Base-by-base conservation (phyloP, 1,140 invertebrate genomes). In the Lepidurus couesii region DNA sequence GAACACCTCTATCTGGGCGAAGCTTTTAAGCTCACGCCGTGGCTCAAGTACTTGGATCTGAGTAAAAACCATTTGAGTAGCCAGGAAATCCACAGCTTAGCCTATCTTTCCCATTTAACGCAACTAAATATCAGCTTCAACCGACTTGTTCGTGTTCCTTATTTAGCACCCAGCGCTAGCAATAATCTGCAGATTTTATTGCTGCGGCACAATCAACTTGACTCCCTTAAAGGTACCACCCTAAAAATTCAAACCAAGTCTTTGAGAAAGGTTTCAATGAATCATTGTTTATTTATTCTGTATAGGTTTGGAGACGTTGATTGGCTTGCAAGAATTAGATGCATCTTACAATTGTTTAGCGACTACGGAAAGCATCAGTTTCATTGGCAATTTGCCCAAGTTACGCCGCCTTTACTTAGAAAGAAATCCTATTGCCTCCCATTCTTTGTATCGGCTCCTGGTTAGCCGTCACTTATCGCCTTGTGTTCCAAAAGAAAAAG, bases 271-370 rank as follows among this genome's bases (percentile, higher is more conserved):
- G 21, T 11, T 65, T 65, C 6, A 9, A 65, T n/a, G 21, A 65
- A 47, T 44, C 42, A 16, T 9, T 53, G 10, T 11, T 76, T 76
- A 10, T 76, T n/a, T 43, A 21, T 76, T 13, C 43, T 47, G 3
- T 13, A 5, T 16, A 77, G 76, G 76, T 21, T 21, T 77, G 44
- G 76, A 77, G 7, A 42, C 42, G 8, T 77, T 77, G 44, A 65
- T 77, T 77, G 42, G 44, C 8, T 44, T 77, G 76, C 44, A 77
- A 26, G 76, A 77, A 53, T 47, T 77, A 45, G 76, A 77, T 16
- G 76, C 65, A 3, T 21, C 44, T 10, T 77, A 77, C 11, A 77
- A 77, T 47, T 77, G 76, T 24, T 47, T 77, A 16, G 45, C 76
- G 21, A 77, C 24, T 16, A 21, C 34, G 16, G 76, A 77, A 77